A percentile compares a stretch with the other conserved stretches of the same genome.
Evolutionary conservation across 2,113 vertebrate genomes (phyloP).

Genomic region (Nyctereutes procyonoides): DNA sequence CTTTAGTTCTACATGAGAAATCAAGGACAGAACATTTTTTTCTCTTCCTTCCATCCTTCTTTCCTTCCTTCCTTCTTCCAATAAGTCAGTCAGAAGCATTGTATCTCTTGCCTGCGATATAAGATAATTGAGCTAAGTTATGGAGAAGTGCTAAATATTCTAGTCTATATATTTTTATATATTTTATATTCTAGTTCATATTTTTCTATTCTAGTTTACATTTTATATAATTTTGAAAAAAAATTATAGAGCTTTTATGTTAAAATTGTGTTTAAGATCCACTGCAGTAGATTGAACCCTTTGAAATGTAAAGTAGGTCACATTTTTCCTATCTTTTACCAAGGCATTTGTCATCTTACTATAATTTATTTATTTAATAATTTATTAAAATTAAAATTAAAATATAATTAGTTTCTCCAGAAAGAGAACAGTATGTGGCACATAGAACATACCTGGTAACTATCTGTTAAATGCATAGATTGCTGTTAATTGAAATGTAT

Average conservation of each 20-base stretch:
- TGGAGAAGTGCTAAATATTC: neutral
- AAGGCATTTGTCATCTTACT: neutral
- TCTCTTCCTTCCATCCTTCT: neutral
- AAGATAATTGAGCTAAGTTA: neutral
- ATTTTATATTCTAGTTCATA: too few relatives aligned
- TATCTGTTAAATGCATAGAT: neutral
- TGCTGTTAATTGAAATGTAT: neutral
- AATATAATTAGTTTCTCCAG: neutral
- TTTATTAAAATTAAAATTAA: too few relatives aligned
- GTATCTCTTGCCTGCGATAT: neutral
- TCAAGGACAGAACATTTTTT: neutral
- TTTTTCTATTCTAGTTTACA: too few relatives aligned
- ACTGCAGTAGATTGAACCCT: neutral
- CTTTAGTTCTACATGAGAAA: neutral
- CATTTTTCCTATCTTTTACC: neutral
- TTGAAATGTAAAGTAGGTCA: conserved; percentile 38
- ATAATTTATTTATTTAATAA: neutral
- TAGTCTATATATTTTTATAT: neutral
- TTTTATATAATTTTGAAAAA: neutral
- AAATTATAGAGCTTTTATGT: neutral
- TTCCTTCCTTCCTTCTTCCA: neutral
- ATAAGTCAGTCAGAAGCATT: neutral
- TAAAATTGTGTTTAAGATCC: conserved; percentile 7
- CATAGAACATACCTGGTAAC: neutral
- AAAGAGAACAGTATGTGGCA: neutral